phyloP scores from a whole-genome alignment of 1,140 invertebrate species.

The Drosophila ironensis region DNA sequence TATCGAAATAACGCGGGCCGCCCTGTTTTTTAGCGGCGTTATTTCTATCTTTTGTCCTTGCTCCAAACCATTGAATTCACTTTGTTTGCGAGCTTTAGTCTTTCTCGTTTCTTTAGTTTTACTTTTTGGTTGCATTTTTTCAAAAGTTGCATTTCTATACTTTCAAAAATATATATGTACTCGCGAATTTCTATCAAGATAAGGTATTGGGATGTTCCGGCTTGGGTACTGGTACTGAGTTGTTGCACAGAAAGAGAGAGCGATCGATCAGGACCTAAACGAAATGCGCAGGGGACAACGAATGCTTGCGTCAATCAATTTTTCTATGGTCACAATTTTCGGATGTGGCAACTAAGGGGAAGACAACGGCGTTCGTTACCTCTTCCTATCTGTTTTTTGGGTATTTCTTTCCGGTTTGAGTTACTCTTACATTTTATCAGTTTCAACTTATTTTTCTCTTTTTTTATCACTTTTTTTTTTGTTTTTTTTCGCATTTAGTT shows the following conservation, averaged over 20 bases:
- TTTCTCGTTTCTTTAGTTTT: constrained; percentile 27
- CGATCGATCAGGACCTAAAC: constrained; percentile 32
- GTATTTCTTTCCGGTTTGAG: constrained; percentile 40
- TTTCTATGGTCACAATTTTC: not conserved
- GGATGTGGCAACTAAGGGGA: not conserved
- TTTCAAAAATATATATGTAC: constrained; percentile 71
- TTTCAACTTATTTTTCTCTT: constrained; percentile 65
- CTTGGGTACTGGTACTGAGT: constrained; percentile 4
- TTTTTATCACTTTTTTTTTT: constrained; percentile 47
- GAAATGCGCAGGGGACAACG: constrained; percentile 8
- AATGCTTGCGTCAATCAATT: constrained; percentile 1
- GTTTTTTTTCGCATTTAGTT: constrained; percentile 31
- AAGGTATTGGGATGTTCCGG: not conserved
- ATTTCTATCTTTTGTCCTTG: constrained; percentile 22
- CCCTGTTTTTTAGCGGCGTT: constrained; percentile 4
- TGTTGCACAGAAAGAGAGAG: constrained; percentile 27
- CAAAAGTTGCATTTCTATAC: constrained; percentile 74
- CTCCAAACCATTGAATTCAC: constrained; percentile 27
- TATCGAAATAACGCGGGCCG: constrained; percentile 31
- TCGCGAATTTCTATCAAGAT: constrained; percentile 42
- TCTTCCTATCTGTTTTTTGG: constrained; percentile 18
- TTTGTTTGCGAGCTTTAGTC: constrained; percentile 49
- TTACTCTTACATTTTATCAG: constrained; percentile 72
- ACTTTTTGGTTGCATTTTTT: constrained; percentile 48
- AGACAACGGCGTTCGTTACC: constrained; percentile 16